Evolutionary conservation across 2,797 vertebrate genomes (phyloP), one percentile per base, ranked within the genome.

Genomic region (Rhynchonycteris naso): DNA sequence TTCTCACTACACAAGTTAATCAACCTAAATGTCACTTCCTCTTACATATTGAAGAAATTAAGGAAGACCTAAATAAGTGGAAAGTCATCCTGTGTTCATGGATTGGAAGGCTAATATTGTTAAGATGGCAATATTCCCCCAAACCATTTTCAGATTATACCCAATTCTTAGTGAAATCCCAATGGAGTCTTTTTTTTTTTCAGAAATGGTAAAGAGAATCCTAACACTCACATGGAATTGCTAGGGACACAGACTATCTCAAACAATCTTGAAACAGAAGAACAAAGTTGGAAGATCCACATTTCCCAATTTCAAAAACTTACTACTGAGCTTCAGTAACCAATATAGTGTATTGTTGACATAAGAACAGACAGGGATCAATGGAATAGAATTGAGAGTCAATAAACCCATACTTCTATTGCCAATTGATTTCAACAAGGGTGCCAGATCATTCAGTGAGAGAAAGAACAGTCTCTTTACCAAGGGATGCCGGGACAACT

Each of bases 161-260:
- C 47, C 10, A 87, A 28, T 68, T 26, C 26, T 87, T 81, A 74
- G 75, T 28, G 30, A 86, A 94, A 87, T 79, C 21, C 14, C 58
- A 52, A 13, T 72, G 13, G 47, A 56, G 22, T 61, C 28, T 50
- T 5, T 52, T 54, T 63, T 50, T 26, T 61, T 59, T 68, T 81
- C 50, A 78, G n/a, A 78, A 71, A 54, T 94, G 47, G 43, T 71
- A 85, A 90, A 71, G 4, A 9, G 56, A 79, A 54, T 71, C 56
- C 47, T 84, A 78, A 94, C 54, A 63, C 78, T 79, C 30, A 84
- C 30, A 56, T 71, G 72, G 35, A 85, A 79, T 90, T 79, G 10
- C 65, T 72, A 80, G 28, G 33, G 58, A 35, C 28, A 35, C 38
- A 69, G 82, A 85, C 30, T 85, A 92, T 38, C 16, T 30, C 59